Evolutionary conservation across 1,140 invertebrate species (phyloP).

Genomic region (Hycleus cichorii): DNA sequence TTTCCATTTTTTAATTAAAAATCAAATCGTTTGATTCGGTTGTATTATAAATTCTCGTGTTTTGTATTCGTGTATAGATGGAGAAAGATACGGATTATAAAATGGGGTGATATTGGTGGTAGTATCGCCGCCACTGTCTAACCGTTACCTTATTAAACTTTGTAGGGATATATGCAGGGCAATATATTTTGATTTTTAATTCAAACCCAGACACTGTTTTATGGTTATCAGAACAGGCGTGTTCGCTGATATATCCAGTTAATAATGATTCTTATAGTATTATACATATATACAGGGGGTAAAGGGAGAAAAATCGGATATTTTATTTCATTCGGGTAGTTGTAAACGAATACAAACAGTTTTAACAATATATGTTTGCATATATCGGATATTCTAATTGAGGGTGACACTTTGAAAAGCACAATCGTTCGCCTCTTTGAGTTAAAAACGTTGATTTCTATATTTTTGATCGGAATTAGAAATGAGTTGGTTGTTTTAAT

Average conservation of each 20-base stretch:
- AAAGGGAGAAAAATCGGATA: too few species aligned
- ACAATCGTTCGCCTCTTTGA: too few species aligned
- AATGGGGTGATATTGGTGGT: neutral
- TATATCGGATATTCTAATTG: too few species aligned
- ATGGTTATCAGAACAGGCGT: conserved; percentile 28
- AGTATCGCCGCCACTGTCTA: conserved; percentile 14
- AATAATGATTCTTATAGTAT: conserved; percentile 28
- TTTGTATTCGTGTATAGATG: neutral
- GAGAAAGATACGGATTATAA: neutral
- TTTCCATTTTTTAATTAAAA: too few species aligned
- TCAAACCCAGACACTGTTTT: conserved; percentile 37
- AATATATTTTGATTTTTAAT: conserved; percentile 41
- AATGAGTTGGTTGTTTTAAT: too few species aligned
- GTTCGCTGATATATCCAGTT: conserved; percentile 28
- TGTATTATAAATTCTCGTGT: too few species aligned
- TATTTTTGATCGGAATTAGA: conserved; percentile 10
- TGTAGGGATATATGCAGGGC: conserved; percentile 32
- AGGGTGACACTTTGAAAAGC: too few species aligned
- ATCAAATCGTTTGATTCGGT: too few species aligned
- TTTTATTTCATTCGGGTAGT: too few species aligned
- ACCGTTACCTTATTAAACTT: conserved; percentile 29
- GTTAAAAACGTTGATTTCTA: too few species aligned
- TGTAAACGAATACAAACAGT: too few species aligned
- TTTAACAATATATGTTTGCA: too few species aligned
- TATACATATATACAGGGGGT: conserved; percentile 3